Conservation (phyloP, 2,797 vertebrate species). For the Thalassophryne amazonica region DNA sequence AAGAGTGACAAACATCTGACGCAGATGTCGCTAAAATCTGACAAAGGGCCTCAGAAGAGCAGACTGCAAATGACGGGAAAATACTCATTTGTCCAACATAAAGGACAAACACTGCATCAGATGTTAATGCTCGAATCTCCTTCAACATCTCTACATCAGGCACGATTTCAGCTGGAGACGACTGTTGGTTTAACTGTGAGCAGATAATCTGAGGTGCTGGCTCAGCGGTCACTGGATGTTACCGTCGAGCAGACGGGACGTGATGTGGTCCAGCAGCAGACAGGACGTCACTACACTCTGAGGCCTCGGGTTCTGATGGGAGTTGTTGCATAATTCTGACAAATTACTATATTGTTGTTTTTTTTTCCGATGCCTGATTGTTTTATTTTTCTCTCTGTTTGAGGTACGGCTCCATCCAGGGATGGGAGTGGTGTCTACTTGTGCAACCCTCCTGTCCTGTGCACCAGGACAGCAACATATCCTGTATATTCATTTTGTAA, state of each 20-base stretch:
- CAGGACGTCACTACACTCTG: constrained; percentile 49
- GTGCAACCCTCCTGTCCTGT: no score
- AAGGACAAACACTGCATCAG: constrained; percentile 17
- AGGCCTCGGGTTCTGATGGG: constrained; percentile 17
- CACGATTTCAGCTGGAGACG: constrained; percentile 18
- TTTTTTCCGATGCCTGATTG: no score
- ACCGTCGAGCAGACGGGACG: constrained; percentile 36
- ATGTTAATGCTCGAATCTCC: constrained; percentile 17
- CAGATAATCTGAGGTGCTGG: constrained; percentile 36
- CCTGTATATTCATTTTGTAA: no score
- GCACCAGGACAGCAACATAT: no score
- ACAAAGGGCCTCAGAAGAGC: not conserved
- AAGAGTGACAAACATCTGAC: constrained; percentile 4
- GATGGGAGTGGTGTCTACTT: no score
- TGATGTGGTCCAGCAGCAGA: constrained; percentile 47
- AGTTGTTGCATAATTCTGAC: no score
- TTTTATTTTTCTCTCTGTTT: no score
- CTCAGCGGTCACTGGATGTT: constrained; percentile 46
- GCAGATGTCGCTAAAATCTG: not conserved
- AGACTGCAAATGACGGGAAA: no score
- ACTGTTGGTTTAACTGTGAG: constrained; percentile 49
- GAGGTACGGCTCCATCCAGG: no score
- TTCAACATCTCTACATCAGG: constrained; percentile 13
- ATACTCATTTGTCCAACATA: constrained; percentile 26
- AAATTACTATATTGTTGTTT: no score